Percentiles rank a stretch among this genome's conserved stretches.
Evolutionary conservation across 2,113 vertebrate species (phyloP).

Genomic region (Rhea americana): DNA sequence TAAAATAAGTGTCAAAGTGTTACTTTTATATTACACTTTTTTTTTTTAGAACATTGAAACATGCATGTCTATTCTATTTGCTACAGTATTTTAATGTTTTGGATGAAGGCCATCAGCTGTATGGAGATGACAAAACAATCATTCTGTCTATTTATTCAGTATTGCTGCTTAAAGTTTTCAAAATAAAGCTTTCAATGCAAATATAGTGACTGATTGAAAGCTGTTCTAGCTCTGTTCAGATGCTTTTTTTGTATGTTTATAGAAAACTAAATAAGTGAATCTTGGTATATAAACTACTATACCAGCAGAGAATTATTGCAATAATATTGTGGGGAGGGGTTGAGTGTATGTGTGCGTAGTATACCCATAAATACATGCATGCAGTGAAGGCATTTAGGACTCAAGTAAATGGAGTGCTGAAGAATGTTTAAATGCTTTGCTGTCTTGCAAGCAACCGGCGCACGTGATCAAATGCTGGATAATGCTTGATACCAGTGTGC

Average conservation of each 20-base stretch:
- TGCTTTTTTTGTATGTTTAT: constrained; percentile 65
- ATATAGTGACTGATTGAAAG: constrained; percentile 63
- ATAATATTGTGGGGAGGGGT: constrained; percentile 36
- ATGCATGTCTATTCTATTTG: constrained; percentile 71
- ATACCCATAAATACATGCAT: constrained; percentile 29
- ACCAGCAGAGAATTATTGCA: constrained; percentile 71
- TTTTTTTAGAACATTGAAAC: constrained; percentile 55
- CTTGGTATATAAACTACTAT: constrained; percentile 63
- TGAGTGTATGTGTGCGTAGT: background rate
- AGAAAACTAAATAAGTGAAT: constrained; percentile 61
- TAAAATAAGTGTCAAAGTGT: constrained; percentile 59
- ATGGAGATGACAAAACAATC: constrained; percentile 75
- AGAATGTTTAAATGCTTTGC: constrained; percentile 6
- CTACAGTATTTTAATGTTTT: constrained; percentile 73
- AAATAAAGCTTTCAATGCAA: constrained; percentile 70
- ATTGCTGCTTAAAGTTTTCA: constrained; percentile 75
- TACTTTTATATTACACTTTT: constrained; percentile 69
- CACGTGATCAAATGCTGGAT: background rate
- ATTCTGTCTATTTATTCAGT: constrained; percentile 78
- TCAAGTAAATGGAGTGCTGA: background rate
- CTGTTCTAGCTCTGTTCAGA: constrained; percentile 60
- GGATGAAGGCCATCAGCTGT: constrained; percentile 74
- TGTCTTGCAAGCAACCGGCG: background rate
- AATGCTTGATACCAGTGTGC: background rate
- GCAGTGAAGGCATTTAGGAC: background rate